Evolutionary conservation across 2,113 vertebrate genomes (phyloP), one percentile per base, ranked within the genome.

Genomic region (Macroglossus sobrinus): DNA sequence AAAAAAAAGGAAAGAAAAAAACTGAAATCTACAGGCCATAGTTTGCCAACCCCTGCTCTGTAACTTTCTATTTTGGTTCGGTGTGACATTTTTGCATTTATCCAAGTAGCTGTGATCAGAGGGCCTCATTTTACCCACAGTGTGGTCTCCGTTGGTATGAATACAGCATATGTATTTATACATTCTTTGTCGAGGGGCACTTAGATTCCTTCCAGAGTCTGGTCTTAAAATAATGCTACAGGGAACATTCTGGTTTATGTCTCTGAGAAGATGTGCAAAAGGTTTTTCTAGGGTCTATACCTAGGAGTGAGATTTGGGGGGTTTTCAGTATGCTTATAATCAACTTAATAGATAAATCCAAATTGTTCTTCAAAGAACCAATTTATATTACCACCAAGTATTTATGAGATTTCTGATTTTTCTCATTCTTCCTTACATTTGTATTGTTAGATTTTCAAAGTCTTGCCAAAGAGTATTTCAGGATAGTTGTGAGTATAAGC

Each of bases 81-180:
- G 1, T 24, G 21, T 78, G 28, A 50, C 28, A 9, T 78, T 71
- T 78, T 55, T 26, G 12, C 22, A 9, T 45, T 14, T 35, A 30
- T 7, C 40, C 0, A 0, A 33, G 55, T 7, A 7, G 9, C 89
- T 45, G 30, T 59, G 55, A 80, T 50, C 26, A 26, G 28, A 68
- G 63, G 53, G 35, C 53, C 69, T 38, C 35, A 4, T 19, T 26
- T 38, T 24, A n/a, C 18, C 85, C 8, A 0, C 28, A 5, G 7
- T 2, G 7, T 10, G 1, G 2, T 14, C 64, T 50, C 43, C 45
- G 10, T 18, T 2, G 33, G 28, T 35, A 0, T 30, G 63, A 4
- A 4, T 0, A 16, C 7, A 12, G 21, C 84, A 74, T 11, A 0
- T 22, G 8, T 11, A 11, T 16, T 74, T 12, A 16, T 13, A 5